These are phyloP conservation scores for Buphagus erythrorhynchus DNA, from an alignment of 2,797 vertebrate genomes.

Conservation along the genomic window DNA sequence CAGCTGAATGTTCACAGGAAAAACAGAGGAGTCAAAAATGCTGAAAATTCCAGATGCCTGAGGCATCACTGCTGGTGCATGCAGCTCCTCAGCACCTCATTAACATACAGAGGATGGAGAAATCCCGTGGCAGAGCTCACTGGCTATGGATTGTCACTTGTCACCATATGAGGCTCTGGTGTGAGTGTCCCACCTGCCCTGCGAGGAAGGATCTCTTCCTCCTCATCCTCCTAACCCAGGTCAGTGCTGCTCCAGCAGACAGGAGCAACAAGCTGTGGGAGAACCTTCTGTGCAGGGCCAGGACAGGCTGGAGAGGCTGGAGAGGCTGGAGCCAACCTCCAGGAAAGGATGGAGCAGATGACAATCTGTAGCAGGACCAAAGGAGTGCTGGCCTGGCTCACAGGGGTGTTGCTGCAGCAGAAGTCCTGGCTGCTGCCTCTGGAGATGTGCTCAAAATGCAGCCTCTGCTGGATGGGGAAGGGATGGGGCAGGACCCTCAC, in stretches of 20 bases:
- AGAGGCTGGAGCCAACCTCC: not conserved
- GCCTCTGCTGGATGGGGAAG: not conserved
- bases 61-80: rapidly evolving
- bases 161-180: not conserved
- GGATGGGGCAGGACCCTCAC: not conserved
- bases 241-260: not conserved
- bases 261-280: not conserved
- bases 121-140: rapidly evolving
- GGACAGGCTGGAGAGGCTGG: not conserved
- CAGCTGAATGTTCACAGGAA: not conserved
- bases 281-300: not conserved
- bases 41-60: not conserved
- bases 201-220: not conserved
- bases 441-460: not conserved
- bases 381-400: not conserved
- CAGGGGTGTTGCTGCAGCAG: not conserved
- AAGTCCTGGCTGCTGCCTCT: not conserved
- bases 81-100: not conserved
- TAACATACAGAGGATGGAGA: not conserved
- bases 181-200: not conserved
- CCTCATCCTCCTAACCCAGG: not conserved
- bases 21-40: not conserved
- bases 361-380: rapidly evolving
- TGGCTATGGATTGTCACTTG: not conserved
- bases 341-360: not conserved